Base-by-base conservation (phyloP, 2,888 invertebrate genomes). In the Sarcophaga carnaria region DNA sequence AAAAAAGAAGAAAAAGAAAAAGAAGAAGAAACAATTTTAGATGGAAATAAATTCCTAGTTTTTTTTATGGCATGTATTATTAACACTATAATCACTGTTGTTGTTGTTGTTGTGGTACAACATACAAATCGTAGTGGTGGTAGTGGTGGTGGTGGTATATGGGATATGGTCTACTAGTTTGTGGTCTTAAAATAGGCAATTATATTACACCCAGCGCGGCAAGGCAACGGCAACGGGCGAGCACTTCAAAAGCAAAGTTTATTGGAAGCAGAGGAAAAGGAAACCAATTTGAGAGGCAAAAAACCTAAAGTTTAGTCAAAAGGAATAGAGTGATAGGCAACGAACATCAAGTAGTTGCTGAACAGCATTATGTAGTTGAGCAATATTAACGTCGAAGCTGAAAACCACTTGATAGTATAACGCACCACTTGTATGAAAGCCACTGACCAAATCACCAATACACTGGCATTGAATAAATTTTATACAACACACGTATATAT, bases 151-250 rank as follows among this genome's bases (percentile, higher is more conserved):
- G 37, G 37, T 37, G 27, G 27, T 27, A 27, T 27, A 27, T 27
- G 37, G 37, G 6, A 37, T 37, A 37, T 37, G 10, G 17, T 54
- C 54, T 54, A 12, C 12, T 14, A 14, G 1, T 14, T 54, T 3
- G 12, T 17, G 54, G 62, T 63, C 60, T 3, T 6, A 72, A 79
- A 82, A 84, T 54, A 84, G 81, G 74, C 84, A 84, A 82, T 87
- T 79, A 77, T 69, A 79, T 82, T 67, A 71, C 81, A 62, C 84
- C 79, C 72, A 79, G 27, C 69, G 27, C 14, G 2, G 45, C 17
- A 17, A 54, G 54, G 54, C 12, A 17, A 54, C 20, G 20, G 20
- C 20, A 54, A 62, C 20, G 22, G n/a, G 37, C 37, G 2, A 47
- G 27, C 70, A 66, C 37, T 66, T 59, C 67, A 69, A 22, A 63